phyloP scores from a whole-genome alignment of 92 coral and sea anemone species.

The Epizoanthus scotinus region DNA sequence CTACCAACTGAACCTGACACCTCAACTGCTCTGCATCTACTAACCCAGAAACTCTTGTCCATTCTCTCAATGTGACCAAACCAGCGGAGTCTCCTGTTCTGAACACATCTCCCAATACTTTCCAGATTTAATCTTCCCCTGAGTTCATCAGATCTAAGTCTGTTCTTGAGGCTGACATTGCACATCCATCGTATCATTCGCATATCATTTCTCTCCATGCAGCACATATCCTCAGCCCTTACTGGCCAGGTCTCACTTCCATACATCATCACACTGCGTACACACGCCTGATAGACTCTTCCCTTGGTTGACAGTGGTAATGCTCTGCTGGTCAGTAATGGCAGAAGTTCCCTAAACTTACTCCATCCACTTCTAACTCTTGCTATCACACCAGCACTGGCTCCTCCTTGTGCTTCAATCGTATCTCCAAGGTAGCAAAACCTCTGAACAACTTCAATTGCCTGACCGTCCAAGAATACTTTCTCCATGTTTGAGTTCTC shows the following conservation, averaged over 20 bases:
- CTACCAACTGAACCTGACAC: neutral
- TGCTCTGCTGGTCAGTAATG: neutral
- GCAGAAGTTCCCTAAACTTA: slow-evolving; percentile 15
- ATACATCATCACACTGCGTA: too few relatives aligned
- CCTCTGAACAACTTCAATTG: neutral
- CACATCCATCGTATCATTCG: too few relatives aligned
- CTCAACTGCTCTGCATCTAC: neutral
- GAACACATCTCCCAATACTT: slow-evolving; percentile 2
- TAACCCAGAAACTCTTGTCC: neutral
- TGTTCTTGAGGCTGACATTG: too few relatives aligned
- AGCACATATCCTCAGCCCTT: too few relatives aligned
- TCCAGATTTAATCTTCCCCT: slow-evolving; percentile 2
- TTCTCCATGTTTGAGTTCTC: neutral
- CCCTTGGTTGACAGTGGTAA: neutral
- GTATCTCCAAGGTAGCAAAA: neutral
- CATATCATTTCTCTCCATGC: too few relatives aligned
- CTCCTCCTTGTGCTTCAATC: slow-evolving; percentile 15
- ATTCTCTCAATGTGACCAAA: slow-evolving; percentile 1
- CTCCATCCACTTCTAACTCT: neutral
- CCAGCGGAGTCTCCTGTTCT: neutral
- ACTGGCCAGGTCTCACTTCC: too few relatives aligned
- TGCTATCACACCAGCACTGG: neutral
- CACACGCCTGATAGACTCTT: too few relatives aligned
- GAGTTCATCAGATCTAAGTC: neutral
- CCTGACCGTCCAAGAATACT: neutral